Evolutionary conservation across 2,113 vertebrate genomes (phyloP).

Genomic region (Rhinolophus ferrumequinum): DNA sequence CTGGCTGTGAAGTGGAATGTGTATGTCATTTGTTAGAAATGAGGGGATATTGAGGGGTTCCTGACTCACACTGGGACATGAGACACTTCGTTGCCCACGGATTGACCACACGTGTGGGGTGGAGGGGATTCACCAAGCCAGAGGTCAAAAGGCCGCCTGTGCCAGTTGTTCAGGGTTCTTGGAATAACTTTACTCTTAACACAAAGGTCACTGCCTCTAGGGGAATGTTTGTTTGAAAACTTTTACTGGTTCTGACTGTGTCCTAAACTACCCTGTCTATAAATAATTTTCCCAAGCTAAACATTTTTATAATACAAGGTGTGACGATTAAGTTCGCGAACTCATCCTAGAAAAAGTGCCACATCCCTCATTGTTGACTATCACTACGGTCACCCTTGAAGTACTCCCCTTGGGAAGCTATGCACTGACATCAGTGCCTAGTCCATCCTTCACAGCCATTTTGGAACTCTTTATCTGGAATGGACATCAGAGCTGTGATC

Average conservation of each 20-base stretch:
- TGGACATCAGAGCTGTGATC: too few relatives aligned
- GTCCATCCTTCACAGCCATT: too few relatives aligned
- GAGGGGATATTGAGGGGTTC: background rate
- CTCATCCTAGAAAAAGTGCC: too few relatives aligned
- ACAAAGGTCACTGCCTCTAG: background rate
- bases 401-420: too few relatives aligned
- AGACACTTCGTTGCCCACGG: background rate
- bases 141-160: background rate
- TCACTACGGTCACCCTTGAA: too few relatives aligned
- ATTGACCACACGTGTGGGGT: background rate
- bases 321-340: too few relatives aligned
- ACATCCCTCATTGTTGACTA: too few relatives aligned
- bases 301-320: background rate
- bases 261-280: background rate
- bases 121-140: background rate
- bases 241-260: background rate
- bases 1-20: background rate
- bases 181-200: background rate
- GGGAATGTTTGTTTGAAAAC: background rate
- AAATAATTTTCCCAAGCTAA: background rate
- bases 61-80: background rate
- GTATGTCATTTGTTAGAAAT: background rate
- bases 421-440: too few relatives aligned
- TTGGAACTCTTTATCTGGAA: too few relatives aligned
- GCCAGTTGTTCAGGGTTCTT: background rate